Conservation (phyloP, 2,113 vertebrate genomes). For the Vidua chalybeata region DNA sequence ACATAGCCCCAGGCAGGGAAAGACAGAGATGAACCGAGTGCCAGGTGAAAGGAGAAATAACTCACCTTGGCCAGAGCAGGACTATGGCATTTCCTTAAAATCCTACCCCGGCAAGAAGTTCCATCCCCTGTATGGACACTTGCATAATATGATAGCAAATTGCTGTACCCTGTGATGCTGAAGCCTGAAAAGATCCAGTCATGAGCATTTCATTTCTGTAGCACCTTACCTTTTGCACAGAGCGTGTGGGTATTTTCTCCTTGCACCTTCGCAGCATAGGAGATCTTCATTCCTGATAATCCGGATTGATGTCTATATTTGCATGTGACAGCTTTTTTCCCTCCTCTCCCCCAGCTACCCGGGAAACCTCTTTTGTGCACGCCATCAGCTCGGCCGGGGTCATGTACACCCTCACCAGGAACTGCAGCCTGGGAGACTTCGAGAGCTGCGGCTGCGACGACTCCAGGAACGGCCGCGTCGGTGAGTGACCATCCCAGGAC, state of each 20-base stretch:
- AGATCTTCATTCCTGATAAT: not conserved
- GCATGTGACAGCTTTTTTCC: not conserved
- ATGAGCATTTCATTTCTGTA: not conserved
- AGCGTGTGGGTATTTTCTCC: fast-evolving
- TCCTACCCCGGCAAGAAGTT: not conserved
- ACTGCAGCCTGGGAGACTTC: constrained; percentile 96
- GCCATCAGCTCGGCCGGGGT: constrained; percentile 95
- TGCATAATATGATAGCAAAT: not conserved
- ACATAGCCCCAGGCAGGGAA: not conserved
- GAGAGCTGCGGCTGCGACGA: constrained; percentile 95
- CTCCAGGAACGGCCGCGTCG: constrained; percentile 86
- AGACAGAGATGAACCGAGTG: not conserved
- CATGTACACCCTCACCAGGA: constrained; percentile 93
- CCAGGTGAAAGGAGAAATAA: not conserved
- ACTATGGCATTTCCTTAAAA: not conserved
- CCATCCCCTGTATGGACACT: not conserved
- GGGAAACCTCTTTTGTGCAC: constrained; percentile 91
- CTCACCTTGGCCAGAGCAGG: not conserved
- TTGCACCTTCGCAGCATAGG: not conserved
- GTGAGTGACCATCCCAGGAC: constrained; percentile 28
- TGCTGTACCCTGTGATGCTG: not conserved
- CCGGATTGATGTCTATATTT: fast-evolving
- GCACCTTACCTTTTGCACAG: not conserved
- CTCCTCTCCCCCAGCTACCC: constrained; percentile 80
- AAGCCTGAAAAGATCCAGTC: not conserved